phyloP scores from a whole-genome alignment of 1,140 invertebrate species.

The Aphaenogaster floridana region DNA sequence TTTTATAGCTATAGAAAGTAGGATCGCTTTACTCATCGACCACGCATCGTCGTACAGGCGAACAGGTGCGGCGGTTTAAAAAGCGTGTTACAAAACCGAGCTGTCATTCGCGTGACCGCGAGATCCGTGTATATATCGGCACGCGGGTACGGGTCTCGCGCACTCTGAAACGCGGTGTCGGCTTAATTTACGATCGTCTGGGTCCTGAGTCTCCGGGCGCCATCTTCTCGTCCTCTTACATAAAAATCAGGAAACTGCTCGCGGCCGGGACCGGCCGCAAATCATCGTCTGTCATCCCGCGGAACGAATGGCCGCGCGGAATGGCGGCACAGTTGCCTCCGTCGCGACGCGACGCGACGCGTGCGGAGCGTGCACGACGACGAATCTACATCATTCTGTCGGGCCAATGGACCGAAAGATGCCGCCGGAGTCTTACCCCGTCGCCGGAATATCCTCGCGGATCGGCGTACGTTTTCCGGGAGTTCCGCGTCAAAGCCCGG shows the following conservation, averaged over 20 bases:
- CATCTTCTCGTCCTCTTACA: slow-evolving; percentile 81
- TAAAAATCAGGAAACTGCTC: slow-evolving; percentile 84
- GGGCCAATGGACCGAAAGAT: slow-evolving; percentile 85
- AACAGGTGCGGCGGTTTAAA: slow-evolving; percentile 26
- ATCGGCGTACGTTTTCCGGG: slow-evolving; percentile 38
- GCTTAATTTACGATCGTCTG: slow-evolving; percentile 85
- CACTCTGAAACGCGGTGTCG: slow-evolving; percentile 30
- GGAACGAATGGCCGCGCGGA: slow-evolving; percentile 68
- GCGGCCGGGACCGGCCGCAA: slow-evolving; percentile 80
- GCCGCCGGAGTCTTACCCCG: slow-evolving; percentile 69
- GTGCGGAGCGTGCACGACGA: slow-evolving; percentile 68
- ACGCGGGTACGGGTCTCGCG: neutral
- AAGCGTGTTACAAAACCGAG: slow-evolving; percentile 25
- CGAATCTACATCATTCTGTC: slow-evolving; percentile 85
- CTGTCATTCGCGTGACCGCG: slow-evolving; percentile 41
- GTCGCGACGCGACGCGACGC: slow-evolving; percentile 57
- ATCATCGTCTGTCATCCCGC: slow-evolving; percentile 83
- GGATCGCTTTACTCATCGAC: neutral
- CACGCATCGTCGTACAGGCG: neutral
- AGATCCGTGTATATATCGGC: slow-evolving; percentile 18
- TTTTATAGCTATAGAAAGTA: neutral
- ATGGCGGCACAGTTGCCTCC: slow-evolving; percentile 67
- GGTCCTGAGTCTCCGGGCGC: slow-evolving; percentile 79
- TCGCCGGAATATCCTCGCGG: slow-evolving; percentile 57
- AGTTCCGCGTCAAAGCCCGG: slow-evolving; percentile 50